These are phyloP conservation scores for Alsophila aescularia DNA, from an alignment of 2,888 invertebrate species.

Conservation along the genomic window DNA sequence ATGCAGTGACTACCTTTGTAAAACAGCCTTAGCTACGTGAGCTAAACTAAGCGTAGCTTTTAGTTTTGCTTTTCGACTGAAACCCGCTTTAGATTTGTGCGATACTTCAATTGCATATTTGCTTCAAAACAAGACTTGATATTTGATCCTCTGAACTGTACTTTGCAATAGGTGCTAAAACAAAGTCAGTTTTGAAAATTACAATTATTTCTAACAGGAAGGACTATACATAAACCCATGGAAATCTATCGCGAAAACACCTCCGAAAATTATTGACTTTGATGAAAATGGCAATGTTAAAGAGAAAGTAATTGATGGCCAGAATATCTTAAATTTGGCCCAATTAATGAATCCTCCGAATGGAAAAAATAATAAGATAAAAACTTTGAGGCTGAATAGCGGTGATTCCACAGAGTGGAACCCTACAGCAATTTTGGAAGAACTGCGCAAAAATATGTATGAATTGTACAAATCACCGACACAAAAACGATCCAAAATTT, in stretches of 20 bases:
- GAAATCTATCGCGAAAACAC: conserved; percentile 41
- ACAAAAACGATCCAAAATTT: conserved; percentile 48
- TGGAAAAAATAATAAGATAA: background rate
- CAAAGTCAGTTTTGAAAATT: too few relatives aligned
- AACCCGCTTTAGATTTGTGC: too few relatives aligned
- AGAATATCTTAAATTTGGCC: conserved; percentile 38
- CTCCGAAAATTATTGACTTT: conserved; percentile 57
- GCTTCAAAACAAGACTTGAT: too few relatives aligned
- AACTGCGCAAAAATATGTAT: conserved; percentile 12
- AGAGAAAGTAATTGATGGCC: conserved; percentile 31
- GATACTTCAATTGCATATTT: too few relatives aligned
- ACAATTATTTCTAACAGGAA: background rate
- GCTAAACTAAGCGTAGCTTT: too few relatives aligned
- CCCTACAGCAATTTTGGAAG: conserved; percentile 10
- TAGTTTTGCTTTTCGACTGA: too few relatives aligned
- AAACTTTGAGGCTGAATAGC: conserved; percentile 1
- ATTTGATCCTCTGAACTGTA: too few relatives aligned
- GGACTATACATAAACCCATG: conserved; percentile 59
- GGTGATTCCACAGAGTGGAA: conserved; percentile 18
- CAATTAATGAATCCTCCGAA: conserved; percentile 26
- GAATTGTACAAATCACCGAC: conserved; percentile 2
- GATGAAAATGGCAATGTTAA: conserved; percentile 46
- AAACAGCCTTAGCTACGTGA: too few relatives aligned
- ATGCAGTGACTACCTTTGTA: too few relatives aligned
- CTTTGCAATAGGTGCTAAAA: too few relatives aligned